Conservation (phyloP, 2,888 invertebrate genomes). For the Oscheius myriophilus region DNA sequence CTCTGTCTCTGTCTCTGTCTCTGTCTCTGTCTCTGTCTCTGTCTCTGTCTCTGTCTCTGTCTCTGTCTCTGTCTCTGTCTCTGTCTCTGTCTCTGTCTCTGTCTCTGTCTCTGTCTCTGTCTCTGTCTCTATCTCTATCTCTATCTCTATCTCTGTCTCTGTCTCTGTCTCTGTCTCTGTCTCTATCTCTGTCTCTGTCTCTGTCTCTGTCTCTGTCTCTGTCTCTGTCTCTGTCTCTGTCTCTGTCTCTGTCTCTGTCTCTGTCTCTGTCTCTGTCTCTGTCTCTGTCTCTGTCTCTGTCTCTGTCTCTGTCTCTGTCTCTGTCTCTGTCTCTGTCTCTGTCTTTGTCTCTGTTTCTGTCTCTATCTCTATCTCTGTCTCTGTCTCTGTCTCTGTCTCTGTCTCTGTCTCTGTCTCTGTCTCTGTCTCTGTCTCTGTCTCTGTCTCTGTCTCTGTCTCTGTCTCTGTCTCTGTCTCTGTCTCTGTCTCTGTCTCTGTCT, state of each 20-base stretch:
- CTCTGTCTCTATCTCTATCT: too few relatives aligned
- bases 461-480: not conserved
- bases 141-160: too few relatives aligned
- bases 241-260: not conserved
- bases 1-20: not conserved
- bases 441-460: constrained; percentile 15
- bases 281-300: constrained; percentile 58
- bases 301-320: constrained; percentile 12
- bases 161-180: constrained; percentile 51
- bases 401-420: constrained; percentile 33
- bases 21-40: not conserved
- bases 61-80: constrained; percentile 37
- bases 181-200: too few relatives aligned
- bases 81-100: not conserved
- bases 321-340: too few relatives aligned
- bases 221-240: constrained; percentile 23
- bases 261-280: constrained; percentile 9
- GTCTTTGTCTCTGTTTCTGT: too few relatives aligned
- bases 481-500: not conserved
- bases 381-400: constrained; percentile 38
- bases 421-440: too few relatives aligned
- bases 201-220: too few relatives aligned
- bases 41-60: constrained; percentile 52
- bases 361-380: too few relatives aligned
- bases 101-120: too few relatives aligned